A percentile compares a stretch with the other conserved stretches of the same genome.
These are phyloP conservation scores for Microplitis demolitor DNA, from an alignment of 1,140 invertebrate genomes.

Conservation along the genomic window DNA sequence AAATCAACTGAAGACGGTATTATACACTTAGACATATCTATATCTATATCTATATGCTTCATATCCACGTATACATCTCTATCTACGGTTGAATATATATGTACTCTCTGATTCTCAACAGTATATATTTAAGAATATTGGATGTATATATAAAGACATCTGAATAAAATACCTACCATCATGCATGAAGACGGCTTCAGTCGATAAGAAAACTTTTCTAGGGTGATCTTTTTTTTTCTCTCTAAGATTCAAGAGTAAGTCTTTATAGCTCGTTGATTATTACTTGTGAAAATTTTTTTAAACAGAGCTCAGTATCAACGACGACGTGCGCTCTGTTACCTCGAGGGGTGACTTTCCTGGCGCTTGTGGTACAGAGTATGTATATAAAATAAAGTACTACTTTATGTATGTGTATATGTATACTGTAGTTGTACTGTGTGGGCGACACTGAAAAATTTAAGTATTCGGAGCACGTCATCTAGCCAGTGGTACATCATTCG, in stretches of 20 bases:
- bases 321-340: constrained; percentile 19
- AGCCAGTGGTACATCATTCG: constrained; percentile 61
- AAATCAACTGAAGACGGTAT: constrained; percentile 47
- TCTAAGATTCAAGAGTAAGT: constrained; percentile 12
- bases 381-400: not conserved
- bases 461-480: constrained; percentile 57
- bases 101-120: not conserved
- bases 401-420: not conserved
- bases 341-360: constrained; percentile 3
- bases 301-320: not conserved
- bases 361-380: not conserved
- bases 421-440: not conserved
- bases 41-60: not conserved
- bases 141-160: not conserved
- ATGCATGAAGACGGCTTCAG: not conserved
- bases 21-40: not conserved
- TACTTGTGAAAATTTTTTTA: not conserved
- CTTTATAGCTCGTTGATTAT: constrained; percentile 18
- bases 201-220: not conserved
- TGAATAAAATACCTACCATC: not conserved
- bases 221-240: not conserved
- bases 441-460: not conserved
- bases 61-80: constrained; percentile 16
- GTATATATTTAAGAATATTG: not conserved
- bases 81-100: not conserved